phyloP scores from a whole-genome alignment of 1,140 invertebrate species.

The Drosophila subpulchrella region DNA sequence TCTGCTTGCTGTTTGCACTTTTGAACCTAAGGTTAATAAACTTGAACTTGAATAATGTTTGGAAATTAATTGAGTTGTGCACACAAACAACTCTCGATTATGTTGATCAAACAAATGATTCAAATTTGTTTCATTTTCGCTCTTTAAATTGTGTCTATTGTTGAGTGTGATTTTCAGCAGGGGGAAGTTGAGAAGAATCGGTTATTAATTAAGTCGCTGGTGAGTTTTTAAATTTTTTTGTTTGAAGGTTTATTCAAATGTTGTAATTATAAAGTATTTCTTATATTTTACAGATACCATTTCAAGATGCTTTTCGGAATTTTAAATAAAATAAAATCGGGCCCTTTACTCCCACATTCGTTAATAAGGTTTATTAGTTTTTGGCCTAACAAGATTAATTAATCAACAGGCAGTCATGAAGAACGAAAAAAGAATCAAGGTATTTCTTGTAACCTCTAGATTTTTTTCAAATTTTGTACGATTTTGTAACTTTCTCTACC shows the following conservation, averaged over 20 bases:
- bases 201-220: conserved; percentile 13
- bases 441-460: background rate
- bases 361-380: no score
- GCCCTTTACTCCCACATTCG: no score
- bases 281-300: no score
- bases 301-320: no score
- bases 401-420: no score
- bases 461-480: background rate
- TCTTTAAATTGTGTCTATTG: conserved; percentile 35
- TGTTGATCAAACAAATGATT: conserved; percentile 34
- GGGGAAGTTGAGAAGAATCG: background rate
- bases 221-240: no score
- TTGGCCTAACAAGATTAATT: no score
- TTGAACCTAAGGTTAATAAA: conserved; percentile 66
- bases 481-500: conserved; percentile 9
- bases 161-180: conserved; percentile 8
- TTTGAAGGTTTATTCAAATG: no score
- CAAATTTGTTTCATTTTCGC: conserved; percentile 28
- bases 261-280: no score
- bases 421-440: no score
- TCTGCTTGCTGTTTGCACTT: conserved; percentile 50
- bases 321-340: no score
- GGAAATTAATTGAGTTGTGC: conserved; percentile 60
- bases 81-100: conserved; percentile 34
- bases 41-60: conserved; percentile 68